Evolutionary conservation across 2,888 invertebrate species (phyloP).

Genomic region (Fabriciana adippe): DNA sequence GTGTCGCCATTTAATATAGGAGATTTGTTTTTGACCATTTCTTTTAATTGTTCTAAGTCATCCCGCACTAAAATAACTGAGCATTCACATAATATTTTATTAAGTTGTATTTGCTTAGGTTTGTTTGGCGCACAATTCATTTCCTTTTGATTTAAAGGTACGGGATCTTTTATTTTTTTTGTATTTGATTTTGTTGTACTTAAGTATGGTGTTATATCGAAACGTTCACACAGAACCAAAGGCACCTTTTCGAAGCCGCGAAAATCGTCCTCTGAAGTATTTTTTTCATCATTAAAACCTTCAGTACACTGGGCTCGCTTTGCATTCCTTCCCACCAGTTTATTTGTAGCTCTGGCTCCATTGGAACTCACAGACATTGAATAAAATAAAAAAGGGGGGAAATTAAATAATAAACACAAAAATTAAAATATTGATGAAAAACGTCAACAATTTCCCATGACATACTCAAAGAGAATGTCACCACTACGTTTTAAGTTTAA

Average conservation of each 20-base stretch:
- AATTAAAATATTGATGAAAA: slow-evolving; percentile 47
- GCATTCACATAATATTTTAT: slow-evolving; percentile 49
- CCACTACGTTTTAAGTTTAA: no score
- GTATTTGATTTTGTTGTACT: slow-evolving; percentile 28
- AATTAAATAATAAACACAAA: slow-evolving; percentile 57
- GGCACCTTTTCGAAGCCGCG: slow-evolving; percentile 59
- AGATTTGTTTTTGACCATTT: slow-evolving; percentile 38
- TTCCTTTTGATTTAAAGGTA: slow-evolving; percentile 2
- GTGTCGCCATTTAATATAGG: slow-evolving; percentile 29
- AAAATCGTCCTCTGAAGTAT: slow-evolving; percentile 50
- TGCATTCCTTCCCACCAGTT: slow-evolving; percentile 7
- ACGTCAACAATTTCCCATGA: slow-evolving; percentile 49
- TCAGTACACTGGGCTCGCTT: not conserved
- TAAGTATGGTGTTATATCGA: slow-evolving; percentile 58
- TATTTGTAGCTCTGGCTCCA: slow-evolving; percentile 46
- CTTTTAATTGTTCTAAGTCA: slow-evolving; percentile 52
- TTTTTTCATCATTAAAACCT: slow-evolving; percentile 41
- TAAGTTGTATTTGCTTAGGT: not conserved
- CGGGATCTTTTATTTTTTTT: slow-evolving; percentile 6
- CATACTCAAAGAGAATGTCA: no score
- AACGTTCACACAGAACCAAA: slow-evolving; percentile 51
- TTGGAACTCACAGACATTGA: slow-evolving; percentile 55
- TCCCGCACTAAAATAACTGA: slow-evolving; percentile 52
- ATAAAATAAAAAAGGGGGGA: slow-evolving; percentile 46
- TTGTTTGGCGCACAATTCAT: slow-evolving; percentile 18